Conservation (phyloP, 2,113 vertebrate species). For the Zeus faber region DNA sequence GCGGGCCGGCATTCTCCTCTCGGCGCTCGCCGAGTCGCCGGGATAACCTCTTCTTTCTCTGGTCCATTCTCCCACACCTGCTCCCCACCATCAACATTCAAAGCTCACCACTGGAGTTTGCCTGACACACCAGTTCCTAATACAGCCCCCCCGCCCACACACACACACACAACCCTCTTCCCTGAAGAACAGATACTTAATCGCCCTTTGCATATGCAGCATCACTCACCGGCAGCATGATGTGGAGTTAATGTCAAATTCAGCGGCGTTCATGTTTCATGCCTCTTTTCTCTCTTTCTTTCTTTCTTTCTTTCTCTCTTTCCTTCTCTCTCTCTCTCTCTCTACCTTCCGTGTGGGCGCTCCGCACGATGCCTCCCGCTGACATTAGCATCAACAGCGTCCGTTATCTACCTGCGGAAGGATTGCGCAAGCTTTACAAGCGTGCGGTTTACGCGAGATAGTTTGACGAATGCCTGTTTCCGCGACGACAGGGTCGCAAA, state of each 20-base stretch:
- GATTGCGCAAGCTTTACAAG: conserved; percentile 20
- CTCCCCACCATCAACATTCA: conserved; percentile 43
- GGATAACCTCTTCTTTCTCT: conserved; percentile 35
- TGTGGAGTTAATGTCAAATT: too few relatives aligned
- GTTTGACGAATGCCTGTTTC: conserved; percentile 23
- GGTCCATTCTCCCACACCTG: conserved; percentile 45
- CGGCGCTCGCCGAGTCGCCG: conserved; percentile 21
- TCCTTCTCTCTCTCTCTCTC: neutral
- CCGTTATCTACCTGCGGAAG: conserved; percentile 24
- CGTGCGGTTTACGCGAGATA: conserved; percentile 21
- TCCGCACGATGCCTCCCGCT: neutral
- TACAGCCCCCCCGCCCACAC: neutral
- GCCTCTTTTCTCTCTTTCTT: neutral
- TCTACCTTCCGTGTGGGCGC: neutral
- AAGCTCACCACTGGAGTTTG: conserved; percentile 22
- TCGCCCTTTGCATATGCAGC: too few relatives aligned
- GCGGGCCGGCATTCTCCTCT: conserved; percentile 25
- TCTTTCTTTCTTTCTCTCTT: conserved; percentile 5
- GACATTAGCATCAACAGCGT: conserved; percentile 22
- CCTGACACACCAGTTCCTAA: conserved; percentile 24
- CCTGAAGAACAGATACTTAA: too few relatives aligned
- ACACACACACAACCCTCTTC: neutral
- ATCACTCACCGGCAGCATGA: too few relatives aligned
- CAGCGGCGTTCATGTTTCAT: neutral
- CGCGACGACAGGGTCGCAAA: conserved; percentile 18